Evolutionary conservation across 2,888 invertebrate species (phyloP).

Genomic region (Xestia c-nigrum): DNA sequence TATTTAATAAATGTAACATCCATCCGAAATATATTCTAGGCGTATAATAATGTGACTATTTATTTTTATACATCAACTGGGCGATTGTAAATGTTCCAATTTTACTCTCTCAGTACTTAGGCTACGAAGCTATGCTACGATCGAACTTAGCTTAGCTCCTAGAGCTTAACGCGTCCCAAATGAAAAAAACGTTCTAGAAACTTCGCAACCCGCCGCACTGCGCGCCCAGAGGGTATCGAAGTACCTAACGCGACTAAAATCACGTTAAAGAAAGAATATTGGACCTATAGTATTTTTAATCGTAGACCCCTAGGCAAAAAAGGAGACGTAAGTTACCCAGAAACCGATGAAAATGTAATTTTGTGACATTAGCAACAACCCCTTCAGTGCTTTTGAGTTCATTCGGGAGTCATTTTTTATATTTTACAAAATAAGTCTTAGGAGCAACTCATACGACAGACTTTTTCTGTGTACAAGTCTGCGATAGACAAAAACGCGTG

Average conservation of each 20-base stretch:
- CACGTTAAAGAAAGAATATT: neutral
- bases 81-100: neutral
- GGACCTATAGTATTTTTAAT: too few species aligned
- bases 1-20: neutral
- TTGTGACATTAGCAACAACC: neutral
- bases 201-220: too few species aligned
- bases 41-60: neutral
- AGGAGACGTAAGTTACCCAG: neutral
- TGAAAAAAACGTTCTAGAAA: too few species aligned
- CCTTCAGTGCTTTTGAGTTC: slow-evolving; percentile 6
- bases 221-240: too few species aligned
- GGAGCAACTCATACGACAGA: too few species aligned
- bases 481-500: too few species aligned
- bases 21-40: slow-evolving; percentile 21
- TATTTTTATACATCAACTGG: slow-evolving; percentile 16
- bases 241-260: too few species aligned
- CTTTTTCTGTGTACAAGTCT: too few species aligned
- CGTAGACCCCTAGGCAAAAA: too few species aligned
- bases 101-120: neutral
- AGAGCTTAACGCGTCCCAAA: too few species aligned
- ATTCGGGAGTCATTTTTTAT: slow-evolving; percentile 30
- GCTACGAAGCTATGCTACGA: too few species aligned
- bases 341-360: neutral
- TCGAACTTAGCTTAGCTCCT: too few species aligned
- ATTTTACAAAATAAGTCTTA: slow-evolving; percentile 29